Evolutionary conservation across 2,888 invertebrate species (phyloP).

Genomic region (Zeuzera pyrina): DNA sequence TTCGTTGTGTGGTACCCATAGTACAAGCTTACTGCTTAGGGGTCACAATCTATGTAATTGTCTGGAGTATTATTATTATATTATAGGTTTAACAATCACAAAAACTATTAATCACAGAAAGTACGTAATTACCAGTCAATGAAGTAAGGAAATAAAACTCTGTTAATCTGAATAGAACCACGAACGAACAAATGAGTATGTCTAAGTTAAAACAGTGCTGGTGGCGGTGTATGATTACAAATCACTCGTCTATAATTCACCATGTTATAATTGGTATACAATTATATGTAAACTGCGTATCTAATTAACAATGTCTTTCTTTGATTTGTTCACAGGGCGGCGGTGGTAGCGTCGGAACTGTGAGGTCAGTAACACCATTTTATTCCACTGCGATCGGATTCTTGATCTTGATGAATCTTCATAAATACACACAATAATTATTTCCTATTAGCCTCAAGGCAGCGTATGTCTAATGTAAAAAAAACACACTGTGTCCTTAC

Average conservation of each 20-base stretch:
- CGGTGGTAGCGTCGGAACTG: slow-evolving; percentile 44
- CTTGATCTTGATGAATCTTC: slow-evolving; percentile 68
- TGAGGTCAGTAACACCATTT: slow-evolving; percentile 63
- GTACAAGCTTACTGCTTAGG: too few relatives aligned
- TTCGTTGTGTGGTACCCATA: too few relatives aligned
- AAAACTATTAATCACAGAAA: slow-evolving; percentile 22
- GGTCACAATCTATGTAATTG: too few relatives aligned
- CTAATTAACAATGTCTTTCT: slow-evolving; percentile 49
- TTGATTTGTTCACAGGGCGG: slow-evolving; percentile 54
- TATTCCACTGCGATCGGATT: slow-evolving; percentile 52
- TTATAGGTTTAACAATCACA: slow-evolving; percentile 27
- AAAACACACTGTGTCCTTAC: slow-evolving; percentile 45
- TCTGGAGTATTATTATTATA: too few relatives aligned
- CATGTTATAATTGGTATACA: slow-evolving; percentile 45
- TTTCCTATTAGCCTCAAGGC: slow-evolving; percentile 63
- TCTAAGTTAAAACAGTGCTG: too few relatives aligned
- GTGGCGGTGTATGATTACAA: slow-evolving; percentile 36
- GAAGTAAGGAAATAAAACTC: too few relatives aligned
- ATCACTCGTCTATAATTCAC: slow-evolving; percentile 39
- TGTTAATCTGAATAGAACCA: too few relatives aligned
- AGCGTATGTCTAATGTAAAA: slow-evolving; percentile 61
- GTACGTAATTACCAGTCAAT: slow-evolving; percentile 35
- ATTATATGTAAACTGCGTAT: slow-evolving; percentile 40
- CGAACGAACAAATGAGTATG: too few relatives aligned
- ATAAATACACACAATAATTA: slow-evolving; percentile 67